Percentiles rank a stretch among this genome's conserved stretches.
Evolutionary conservation across 1,140 invertebrate species (phyloP).

Genomic region (Euwallacea similis): DNA sequence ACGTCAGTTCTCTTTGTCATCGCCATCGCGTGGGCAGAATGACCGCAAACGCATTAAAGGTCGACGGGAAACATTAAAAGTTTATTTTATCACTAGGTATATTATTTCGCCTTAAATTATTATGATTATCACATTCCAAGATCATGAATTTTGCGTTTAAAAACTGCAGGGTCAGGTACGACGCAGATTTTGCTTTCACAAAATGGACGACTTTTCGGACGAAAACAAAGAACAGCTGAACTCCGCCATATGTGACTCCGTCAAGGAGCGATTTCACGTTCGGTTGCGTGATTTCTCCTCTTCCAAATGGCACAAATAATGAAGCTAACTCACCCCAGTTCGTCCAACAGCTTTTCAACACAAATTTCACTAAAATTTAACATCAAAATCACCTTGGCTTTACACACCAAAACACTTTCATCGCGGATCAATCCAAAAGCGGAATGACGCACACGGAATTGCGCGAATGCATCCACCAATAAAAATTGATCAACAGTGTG

Average conservation of each 20-base stretch:
- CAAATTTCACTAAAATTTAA: slow-evolving; percentile 39
- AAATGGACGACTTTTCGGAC: slow-evolving; percentile 47
- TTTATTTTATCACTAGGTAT: too few relatives aligned
- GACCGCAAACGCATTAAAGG: slow-evolving; percentile 23
- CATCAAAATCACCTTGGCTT: slow-evolving; percentile 28
- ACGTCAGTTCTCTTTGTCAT: slow-evolving; percentile 40
- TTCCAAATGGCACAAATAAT: slow-evolving; percentile 37
- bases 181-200: slow-evolving; percentile 47
- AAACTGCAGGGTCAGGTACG: slow-evolving; percentile 39
- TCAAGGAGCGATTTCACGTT: slow-evolving; percentile 2
- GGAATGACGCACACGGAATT: background rate
- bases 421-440: background rate
- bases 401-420: slow-evolving; percentile 3
- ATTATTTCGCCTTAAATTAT: too few relatives aligned
- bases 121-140: slow-evolving; percentile 41
- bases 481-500: too few relatives aligned
- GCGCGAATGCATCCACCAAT: too few relatives aligned
- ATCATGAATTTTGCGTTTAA: slow-evolving; percentile 44
- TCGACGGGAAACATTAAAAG: background rate
- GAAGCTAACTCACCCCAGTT: slow-evolving; percentile 31
- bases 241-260: slow-evolving; percentile 42
- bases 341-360: slow-evolving; percentile 39
- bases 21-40: slow-evolving; percentile 31
- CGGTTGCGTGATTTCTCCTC: slow-evolving; percentile 1
- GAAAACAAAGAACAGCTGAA: slow-evolving; percentile 41